Percentiles rank a stretch among this genome's conserved stretches.
Evolutionary conservation across 2,888 invertebrate genomes (phyloP).

Genomic region (Andrena camellia): DNA sequence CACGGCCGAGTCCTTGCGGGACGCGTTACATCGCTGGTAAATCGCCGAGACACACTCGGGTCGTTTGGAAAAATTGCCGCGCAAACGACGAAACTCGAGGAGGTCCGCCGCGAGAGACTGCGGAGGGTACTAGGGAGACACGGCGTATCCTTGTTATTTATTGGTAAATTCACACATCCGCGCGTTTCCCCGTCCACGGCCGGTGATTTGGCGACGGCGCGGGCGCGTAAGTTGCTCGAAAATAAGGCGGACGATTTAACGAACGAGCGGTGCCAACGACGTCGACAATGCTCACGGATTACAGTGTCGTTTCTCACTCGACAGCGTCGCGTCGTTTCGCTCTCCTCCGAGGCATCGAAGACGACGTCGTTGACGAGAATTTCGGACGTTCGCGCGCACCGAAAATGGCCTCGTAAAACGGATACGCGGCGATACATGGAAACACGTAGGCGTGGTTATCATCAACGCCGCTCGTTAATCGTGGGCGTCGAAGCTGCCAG

Average conservation of each 20-base stretch:
- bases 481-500: conserved; percentile 67
- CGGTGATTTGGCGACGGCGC: conserved; percentile 3
- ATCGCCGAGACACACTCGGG: background rate
- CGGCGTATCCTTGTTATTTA: conserved; percentile 33
- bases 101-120: background rate
- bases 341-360: conserved; percentile 24
- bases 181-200: conserved; percentile 6
- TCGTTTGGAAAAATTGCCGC: background rate
- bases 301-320: conserved; percentile 66
- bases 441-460: conserved; percentile 68
- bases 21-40: background rate
- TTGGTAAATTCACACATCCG: conserved; percentile 50
- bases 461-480: conserved; percentile 67
- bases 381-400: conserved; percentile 61
- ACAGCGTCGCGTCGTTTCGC: conserved; percentile 51
- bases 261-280: conserved; percentile 53
- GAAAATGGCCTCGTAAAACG: conserved; percentile 70
- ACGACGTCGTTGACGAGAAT: conserved; percentile 65
- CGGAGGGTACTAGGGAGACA: background rate
- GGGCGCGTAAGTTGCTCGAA: conserved; percentile 26
- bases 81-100: background rate
- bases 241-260: conserved; percentile 55
- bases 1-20: background rate
- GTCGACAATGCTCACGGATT: conserved; percentile 61
- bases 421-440: conserved; percentile 57